These are phyloP conservation scores for Chiridota heheva DNA, from an alignment of 35 echinoderm and acorn worm species.

Conservation along the genomic window DNA sequence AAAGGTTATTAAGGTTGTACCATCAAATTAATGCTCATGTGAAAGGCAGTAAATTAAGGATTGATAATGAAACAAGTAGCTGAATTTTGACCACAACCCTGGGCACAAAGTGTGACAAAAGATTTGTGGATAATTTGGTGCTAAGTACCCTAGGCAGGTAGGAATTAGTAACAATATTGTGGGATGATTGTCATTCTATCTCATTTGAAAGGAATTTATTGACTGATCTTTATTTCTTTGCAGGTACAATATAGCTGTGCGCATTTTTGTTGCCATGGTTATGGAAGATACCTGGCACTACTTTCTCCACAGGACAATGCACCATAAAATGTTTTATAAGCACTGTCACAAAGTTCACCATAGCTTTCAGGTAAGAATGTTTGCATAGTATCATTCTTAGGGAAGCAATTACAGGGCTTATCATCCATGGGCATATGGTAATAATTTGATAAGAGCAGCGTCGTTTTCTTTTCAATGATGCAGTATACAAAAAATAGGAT, in stretches of 20 bases:
- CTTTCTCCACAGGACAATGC: slow-evolving; percentile 78
- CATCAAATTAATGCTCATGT: too few species aligned
- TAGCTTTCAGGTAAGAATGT: slow-evolving; percentile 76
- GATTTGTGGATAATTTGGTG: too few species aligned
- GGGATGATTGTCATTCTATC: background rate
- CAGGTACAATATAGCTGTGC: slow-evolving; percentile 58
- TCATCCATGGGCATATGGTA: background rate
- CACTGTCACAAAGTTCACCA: slow-evolving; percentile 95
- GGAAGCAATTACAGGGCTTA: background rate
- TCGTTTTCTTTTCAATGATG: too few species aligned
- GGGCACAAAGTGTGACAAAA: too few species aligned
- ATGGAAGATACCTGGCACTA: slow-evolving; percentile 97
- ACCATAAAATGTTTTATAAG: slow-evolving; percentile 88
- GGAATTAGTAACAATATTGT: background rate
- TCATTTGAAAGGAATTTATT: background rate
- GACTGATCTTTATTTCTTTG: background rate
- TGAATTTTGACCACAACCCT: too few species aligned
- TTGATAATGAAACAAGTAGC: too few species aligned
- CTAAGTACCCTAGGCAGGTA: background rate
- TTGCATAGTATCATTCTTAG: background rate
- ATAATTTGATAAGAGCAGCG: background rate
- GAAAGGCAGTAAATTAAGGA: too few species aligned
- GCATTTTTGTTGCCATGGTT: slow-evolving; percentile 53
- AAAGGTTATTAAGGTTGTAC: too few species aligned
- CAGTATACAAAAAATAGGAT: too few species aligned